Percentiles rank a stretch among this genome's conserved stretches.
These are phyloP conservation scores for Chaenodraco wilsoni DNA, from an alignment of 2,797 vertebrate species.

Conservation along the genomic window DNA sequence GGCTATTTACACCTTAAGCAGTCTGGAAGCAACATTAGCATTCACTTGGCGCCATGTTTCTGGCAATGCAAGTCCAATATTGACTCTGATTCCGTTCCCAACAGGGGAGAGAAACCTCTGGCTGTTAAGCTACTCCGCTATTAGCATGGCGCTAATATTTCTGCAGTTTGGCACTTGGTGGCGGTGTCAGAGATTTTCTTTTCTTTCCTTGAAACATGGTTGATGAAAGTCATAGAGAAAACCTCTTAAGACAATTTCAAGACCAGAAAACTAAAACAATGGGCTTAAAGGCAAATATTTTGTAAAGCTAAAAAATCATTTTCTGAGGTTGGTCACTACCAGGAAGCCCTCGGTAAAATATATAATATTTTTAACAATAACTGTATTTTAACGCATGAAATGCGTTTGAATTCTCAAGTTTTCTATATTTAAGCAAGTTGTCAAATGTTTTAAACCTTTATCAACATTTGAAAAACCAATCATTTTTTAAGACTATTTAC, in stretches of 20 bases:
- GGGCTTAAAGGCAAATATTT: neutral
- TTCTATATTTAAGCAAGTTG: neutral
- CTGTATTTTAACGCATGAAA: neutral
- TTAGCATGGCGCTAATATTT: neutral
- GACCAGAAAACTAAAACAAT: neutral
- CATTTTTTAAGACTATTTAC: neutral
- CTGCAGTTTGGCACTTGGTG: slow-evolving; percentile 2
- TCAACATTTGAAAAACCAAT: neutral
- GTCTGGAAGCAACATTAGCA: neutral
- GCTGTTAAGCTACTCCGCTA: neutral
- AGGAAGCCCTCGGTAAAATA: neutral
- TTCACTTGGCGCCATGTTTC: slow-evolving; percentile 10
- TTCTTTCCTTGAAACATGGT: neutral
- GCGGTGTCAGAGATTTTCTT: neutral
- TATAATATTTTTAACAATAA: neutral
- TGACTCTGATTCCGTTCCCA: slow-evolving; percentile 3
- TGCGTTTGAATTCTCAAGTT: neutral
- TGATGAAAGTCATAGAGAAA: neutral
- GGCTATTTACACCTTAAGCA: slow-evolving; percentile 22
- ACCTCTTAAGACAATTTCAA: neutral
- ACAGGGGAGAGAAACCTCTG: neutral
- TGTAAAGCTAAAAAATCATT: no score
- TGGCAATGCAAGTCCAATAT: slow-evolving; percentile 3
- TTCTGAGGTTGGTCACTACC: no score
- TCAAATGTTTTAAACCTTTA: neutral